Evolutionary conservation across 2,113 vertebrate species (phyloP).

Genomic region (Malaclemys terrapin): DNA sequence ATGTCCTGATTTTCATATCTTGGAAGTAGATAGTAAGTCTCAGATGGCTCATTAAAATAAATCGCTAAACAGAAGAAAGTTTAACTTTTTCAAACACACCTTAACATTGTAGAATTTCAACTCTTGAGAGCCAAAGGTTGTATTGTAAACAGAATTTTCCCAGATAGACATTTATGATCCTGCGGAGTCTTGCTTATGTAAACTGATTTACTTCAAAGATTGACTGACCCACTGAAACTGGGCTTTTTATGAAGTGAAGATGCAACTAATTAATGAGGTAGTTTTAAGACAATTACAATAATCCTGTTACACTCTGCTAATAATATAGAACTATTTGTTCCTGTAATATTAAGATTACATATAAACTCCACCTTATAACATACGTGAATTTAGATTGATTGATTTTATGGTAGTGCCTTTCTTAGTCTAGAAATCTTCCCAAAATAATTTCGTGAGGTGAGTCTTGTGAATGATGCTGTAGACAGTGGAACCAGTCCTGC

Average conservation of each 20-base stretch:
- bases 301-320: background rate
- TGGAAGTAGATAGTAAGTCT: background rate
- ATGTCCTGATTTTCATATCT: background rate
- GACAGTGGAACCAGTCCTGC: background rate
- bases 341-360: background rate
- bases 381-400: background rate
- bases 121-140: background rate
- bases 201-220: background rate
- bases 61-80: background rate
- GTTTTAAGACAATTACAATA: background rate
- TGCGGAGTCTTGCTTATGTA: background rate
- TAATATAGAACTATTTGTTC: background rate
- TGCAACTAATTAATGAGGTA: background rate
- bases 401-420: background rate
- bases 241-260: background rate
- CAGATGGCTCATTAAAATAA: background rate
- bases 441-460: background rate
- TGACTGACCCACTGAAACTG: background rate
- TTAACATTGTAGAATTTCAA: background rate
- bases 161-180: background rate
- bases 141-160: background rate
- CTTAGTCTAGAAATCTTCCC: background rate
- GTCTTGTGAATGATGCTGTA: background rate
- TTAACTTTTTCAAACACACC: background rate
- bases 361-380: background rate